Percentiles rank a stretch among this genome's conserved stretches.
These are phyloP conservation scores for Blomia tropicalis DNA, from an alignment of 2,888 invertebrate species.

Conservation along the genomic window DNA sequence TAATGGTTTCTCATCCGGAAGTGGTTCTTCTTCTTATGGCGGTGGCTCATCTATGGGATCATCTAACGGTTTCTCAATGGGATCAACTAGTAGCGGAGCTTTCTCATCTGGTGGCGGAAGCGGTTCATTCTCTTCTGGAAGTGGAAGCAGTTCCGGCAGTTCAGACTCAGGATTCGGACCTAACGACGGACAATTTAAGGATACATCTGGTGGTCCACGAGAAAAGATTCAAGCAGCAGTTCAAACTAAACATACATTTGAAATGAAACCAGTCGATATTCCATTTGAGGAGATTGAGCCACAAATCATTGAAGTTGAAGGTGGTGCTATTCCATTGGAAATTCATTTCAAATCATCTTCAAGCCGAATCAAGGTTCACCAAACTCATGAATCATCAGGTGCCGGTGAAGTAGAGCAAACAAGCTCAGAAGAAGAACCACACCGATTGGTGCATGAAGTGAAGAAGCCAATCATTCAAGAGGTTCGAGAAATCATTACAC, in stretches of 20 bases:
- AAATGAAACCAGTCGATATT: conserved; percentile 21
- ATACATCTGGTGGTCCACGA: background rate
- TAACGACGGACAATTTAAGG: conserved; percentile 9
- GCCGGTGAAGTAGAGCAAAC: conserved; percentile 23
- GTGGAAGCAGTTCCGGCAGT: background rate
- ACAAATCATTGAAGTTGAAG: conserved; percentile 22
- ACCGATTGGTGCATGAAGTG: conserved; percentile 16
- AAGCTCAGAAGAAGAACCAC: conserved; percentile 21
- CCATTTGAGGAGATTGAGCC: conserved; percentile 21
- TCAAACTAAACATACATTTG: conserved; percentile 22
- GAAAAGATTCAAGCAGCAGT: conserved; percentile 19
- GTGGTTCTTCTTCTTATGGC: background rate
- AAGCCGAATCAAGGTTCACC: conserved; percentile 18
- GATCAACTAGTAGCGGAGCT: background rate
- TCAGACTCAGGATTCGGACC: background rate
- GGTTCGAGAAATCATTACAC: conserved; percentile 1
- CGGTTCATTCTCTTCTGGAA: background rate
- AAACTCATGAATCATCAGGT: conserved; percentile 16
- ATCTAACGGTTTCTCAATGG: background rate
- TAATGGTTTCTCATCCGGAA: background rate
- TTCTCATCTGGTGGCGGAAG: background rate
- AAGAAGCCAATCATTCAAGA: conserved; percentile 5
- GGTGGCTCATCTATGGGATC: background rate
- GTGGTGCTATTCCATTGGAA: conserved; percentile 20
- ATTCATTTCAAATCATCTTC: conserved; percentile 20